Conservation (phyloP, 2,113 vertebrate genomes). For the Taurulus bubalis region DNA sequence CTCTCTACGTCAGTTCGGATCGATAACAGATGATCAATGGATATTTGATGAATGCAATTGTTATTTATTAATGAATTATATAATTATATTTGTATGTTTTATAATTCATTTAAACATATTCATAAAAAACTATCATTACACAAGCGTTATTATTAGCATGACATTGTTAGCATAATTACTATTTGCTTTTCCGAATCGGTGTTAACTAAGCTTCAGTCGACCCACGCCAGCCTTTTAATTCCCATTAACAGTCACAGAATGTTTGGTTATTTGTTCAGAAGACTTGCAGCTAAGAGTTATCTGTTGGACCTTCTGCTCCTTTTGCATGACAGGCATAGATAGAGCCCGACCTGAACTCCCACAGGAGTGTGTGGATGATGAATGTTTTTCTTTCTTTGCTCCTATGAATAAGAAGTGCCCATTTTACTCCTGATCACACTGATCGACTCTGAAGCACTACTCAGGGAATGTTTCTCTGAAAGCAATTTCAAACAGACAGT, state of each 20-base stretch:
- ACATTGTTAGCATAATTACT: no score
- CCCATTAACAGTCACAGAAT: background rate
- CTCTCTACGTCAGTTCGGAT: no score
- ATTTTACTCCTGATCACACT: slow-evolving; percentile 40
- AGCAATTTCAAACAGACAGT: slow-evolving; percentile 31
- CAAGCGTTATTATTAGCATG: no score
- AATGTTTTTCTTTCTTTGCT: slow-evolving; percentile 56
- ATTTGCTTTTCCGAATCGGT: background rate
- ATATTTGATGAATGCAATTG: no score
- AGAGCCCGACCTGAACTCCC: slow-evolving; percentile 27
- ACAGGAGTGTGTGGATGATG: slow-evolving; percentile 53
- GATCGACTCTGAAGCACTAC: slow-evolving; percentile 30
- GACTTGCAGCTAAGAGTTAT: slow-evolving; percentile 10
- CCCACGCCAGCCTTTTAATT: background rate
- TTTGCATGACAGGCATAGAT: slow-evolving; percentile 46
- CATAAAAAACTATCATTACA: no score
- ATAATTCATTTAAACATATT: no score
- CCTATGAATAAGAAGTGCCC: slow-evolving; percentile 61
- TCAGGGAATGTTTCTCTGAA: slow-evolving; percentile 40
- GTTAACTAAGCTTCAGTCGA: background rate
- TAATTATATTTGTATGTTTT: no score
- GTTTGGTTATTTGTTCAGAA: background rate
- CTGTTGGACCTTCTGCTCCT: slow-evolving; percentile 8
- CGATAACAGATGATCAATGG: no score
- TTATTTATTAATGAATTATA: no score